Conservation (phyloP, 1,140 invertebrate genomes). For the Nasonia longicornis region DNA sequence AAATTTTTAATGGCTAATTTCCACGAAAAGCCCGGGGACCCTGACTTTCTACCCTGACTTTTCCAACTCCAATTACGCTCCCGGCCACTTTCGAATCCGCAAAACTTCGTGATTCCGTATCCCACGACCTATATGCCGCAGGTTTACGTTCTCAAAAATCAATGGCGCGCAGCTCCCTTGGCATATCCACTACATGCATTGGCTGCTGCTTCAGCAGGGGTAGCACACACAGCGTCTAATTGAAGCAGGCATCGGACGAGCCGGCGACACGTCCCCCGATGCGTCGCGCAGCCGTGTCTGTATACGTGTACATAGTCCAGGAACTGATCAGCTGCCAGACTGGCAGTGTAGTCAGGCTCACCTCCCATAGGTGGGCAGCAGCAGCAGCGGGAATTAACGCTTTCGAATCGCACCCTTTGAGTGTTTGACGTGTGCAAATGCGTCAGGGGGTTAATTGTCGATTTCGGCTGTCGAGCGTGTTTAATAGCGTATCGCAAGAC, state of each 20-base stretch:
- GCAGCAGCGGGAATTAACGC: background rate
- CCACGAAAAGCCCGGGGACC: no score
- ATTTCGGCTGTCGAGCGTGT: slow-evolving; percentile 3
- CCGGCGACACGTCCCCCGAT: background rate
- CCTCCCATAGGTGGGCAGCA: no score
- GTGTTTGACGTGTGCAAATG: slow-evolving; percentile 11
- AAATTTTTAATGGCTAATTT: no score
- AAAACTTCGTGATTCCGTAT: no score
- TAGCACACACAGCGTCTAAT: background rate
- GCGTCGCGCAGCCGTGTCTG: background rate
- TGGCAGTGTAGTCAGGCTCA: no score
- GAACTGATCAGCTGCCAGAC: background rate
- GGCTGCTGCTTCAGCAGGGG: no score
- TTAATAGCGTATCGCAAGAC: background rate
- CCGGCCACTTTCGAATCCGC: no score
- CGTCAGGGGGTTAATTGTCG: slow-evolving; percentile 14
- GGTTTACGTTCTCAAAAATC: no score
- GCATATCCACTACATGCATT: no score
- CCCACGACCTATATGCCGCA: no score
- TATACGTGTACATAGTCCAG: no score
- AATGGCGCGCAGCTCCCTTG: no score
- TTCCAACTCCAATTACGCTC: background rate
- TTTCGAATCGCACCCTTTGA: slow-evolving; percentile 17
- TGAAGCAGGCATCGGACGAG: background rate
- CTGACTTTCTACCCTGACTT: background rate